phyloP scores from a whole-genome alignment of 2,797 vertebrate genomes.

The Simalia tracyae region DNA sequence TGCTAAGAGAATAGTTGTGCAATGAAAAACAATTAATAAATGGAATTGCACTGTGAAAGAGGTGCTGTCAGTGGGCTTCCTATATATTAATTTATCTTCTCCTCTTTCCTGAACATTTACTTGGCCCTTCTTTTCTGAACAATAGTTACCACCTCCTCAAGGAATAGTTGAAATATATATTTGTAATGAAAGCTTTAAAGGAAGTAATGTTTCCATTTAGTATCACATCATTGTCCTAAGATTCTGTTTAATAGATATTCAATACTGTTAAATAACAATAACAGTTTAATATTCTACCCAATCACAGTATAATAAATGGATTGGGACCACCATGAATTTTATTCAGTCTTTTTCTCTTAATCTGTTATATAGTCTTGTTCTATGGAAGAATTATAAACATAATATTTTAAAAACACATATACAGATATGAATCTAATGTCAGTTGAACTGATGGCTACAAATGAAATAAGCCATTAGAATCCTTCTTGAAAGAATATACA shows the following conservation, averaged over 20 bases:
- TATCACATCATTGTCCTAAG: constrained; percentile 38
- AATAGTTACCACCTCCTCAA: constrained; percentile 46
- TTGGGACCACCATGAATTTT: constrained; percentile 22
- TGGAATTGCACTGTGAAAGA: constrained; percentile 27
- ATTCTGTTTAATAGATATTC: constrained; percentile 50
- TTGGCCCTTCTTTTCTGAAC: constrained; percentile 43
- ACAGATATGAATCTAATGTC: neutral
- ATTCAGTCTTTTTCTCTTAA: constrained; percentile 23
- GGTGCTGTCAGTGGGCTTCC: constrained; percentile 37
- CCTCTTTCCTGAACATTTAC: constrained; percentile 1
- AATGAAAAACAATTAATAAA: constrained; percentile 53
- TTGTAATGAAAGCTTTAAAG: constrained; percentile 19
- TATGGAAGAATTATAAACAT: neutral
- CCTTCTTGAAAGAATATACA: neutral
- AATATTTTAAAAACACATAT: constrained; percentile 11
- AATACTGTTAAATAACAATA: neutral
- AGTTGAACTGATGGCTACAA: constrained; percentile 4
- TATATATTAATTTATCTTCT: constrained; percentile 52
- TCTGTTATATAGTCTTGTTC: constrained; percentile 12
- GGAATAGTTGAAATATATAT: constrained; percentile 40
- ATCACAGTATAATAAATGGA: constrained; percentile 24
- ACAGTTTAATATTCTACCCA: neutral
- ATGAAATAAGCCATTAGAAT: neutral
- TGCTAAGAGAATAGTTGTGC: constrained; percentile 63
- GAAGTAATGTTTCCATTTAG: constrained; percentile 49